Conservation (phyloP, 2,888 invertebrate species). For the Mactromeris polynyma region DNA sequence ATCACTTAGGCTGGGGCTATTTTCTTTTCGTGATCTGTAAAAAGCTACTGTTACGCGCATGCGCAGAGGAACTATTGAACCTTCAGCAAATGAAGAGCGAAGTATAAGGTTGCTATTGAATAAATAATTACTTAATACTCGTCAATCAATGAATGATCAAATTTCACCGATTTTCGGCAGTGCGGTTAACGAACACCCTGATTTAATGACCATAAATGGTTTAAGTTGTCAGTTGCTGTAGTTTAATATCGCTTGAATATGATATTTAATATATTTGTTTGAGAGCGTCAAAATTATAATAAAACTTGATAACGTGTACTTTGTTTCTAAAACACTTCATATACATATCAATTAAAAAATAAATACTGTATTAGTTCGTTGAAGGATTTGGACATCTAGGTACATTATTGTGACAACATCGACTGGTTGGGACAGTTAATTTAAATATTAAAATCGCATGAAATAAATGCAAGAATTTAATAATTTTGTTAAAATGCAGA, state of each 20-base stretch:
- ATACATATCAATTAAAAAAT: neutral
- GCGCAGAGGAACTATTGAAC: constrained; percentile 21
- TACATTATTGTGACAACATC: neutral
- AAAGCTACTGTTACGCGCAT: constrained; percentile 8
- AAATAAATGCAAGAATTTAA: neutral
- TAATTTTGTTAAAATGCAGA: constrained; percentile 37
- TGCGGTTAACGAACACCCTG: neutral
- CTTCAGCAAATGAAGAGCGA: constrained; percentile 26
- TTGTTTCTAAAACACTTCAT: neutral
- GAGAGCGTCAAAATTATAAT: neutral
- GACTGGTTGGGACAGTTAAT: neutral
- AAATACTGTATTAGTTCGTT: neutral
- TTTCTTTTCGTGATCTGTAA: constrained; percentile 25
- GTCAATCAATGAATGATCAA: constrained; percentile 35
- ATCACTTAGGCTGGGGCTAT: constrained; percentile 19
- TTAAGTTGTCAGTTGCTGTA: neutral
- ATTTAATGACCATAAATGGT: neutral
- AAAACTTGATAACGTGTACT: neutral
- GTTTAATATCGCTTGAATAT: neutral
- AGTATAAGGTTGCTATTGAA: constrained; percentile 29
- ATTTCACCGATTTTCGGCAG: constrained; percentile 13
- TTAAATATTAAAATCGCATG: neutral
- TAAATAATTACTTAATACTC: constrained; percentile 38
- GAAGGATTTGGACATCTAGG: neutral
- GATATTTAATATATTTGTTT: neutral